Conservation (phyloP, 2,113 vertebrate genomes). For the Chrysochloris asiatica region DNA sequence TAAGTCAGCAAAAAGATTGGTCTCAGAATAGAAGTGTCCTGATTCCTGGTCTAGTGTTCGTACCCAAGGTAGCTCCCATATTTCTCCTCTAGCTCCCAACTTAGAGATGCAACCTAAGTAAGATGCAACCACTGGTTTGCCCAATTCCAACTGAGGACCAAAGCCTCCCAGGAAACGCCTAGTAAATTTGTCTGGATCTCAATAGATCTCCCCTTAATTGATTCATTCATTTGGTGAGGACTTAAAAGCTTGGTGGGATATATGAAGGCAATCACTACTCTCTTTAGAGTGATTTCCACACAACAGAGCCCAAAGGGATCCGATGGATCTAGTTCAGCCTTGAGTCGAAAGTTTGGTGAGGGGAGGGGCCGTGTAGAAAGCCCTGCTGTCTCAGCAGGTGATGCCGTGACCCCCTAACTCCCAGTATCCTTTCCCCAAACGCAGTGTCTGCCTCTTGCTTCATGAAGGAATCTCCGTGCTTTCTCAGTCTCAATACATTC, state of each 20-base stretch:
- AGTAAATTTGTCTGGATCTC: background rate
- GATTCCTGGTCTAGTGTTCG: background rate
- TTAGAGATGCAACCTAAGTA: background rate
- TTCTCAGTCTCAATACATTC: background rate
- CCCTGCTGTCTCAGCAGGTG: background rate
- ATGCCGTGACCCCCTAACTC: background rate
- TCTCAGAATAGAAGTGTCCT: background rate
- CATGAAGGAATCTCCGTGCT: background rate
- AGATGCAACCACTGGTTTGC: background rate
- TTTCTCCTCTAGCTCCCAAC: background rate
- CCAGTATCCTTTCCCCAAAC: background rate
- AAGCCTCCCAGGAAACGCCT: background rate
- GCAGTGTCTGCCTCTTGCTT: background rate
- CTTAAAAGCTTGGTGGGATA: background rate
- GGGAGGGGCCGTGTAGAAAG: too few species aligned
- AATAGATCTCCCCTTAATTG: background rate
- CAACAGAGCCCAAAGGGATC: background rate
- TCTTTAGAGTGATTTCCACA: background rate
- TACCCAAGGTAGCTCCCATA: background rate
- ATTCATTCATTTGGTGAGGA: background rate
- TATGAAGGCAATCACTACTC: background rate
- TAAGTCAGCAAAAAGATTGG: background rate
- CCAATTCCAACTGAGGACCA: background rate
- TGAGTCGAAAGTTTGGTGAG: background rate
- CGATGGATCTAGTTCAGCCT: background rate